Base-by-base conservation (phyloP, 2,888 invertebrate genomes). In the Melanostoma scalare region DNA sequence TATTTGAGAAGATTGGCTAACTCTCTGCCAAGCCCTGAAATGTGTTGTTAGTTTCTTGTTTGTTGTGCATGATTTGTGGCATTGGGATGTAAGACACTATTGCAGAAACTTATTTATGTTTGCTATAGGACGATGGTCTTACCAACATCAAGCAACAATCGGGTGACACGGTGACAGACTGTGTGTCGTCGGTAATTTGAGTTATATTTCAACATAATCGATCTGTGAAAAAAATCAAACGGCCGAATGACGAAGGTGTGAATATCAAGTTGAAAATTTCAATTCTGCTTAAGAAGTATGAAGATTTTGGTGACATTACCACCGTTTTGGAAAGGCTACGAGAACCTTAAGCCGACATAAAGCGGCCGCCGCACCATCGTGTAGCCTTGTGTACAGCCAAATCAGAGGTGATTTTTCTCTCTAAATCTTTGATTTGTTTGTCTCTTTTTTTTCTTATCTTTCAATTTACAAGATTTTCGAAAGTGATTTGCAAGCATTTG, bases 221-320 rank as follows among this genome's bases (percentile, higher is more conserved):
- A 38, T 33, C 48, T 55, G 2, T 35, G 48, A 36, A 6, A 30
- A 6, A 35, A 44, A 33, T 44, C 33, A 31, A 46, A 46, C 31
- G 33, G 48, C 46, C 30, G 40, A 68, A 68, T 31, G 40, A 35
- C 50, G 60, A 79, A 73, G 74, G 79, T 79, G 74, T 68, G 61
- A 74, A 74, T 74, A 50, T 68, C 73, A 73, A 73, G 65, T 73
- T 60, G 53, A 65, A 10, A 38, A 58, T 48, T 9, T 65, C 48
- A 40, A 40, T 44, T 10, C 44, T 36, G 46, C 4, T 48, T 33
- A 5, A 46, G 63, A 46, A 6, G n/a, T 33, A 40, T 42, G 30
- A 52, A 50, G 65, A 52, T 52, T 50, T 50, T 65, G 50, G n/a
- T 50, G 40, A 52, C n/a, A 6, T 3, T 42, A 6, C 4, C 3